Evolutionary conservation across 2,888 invertebrate species (phyloP), one percentile per base, ranked within the genome.

Genomic region (Agonopterix arenella): DNA sequence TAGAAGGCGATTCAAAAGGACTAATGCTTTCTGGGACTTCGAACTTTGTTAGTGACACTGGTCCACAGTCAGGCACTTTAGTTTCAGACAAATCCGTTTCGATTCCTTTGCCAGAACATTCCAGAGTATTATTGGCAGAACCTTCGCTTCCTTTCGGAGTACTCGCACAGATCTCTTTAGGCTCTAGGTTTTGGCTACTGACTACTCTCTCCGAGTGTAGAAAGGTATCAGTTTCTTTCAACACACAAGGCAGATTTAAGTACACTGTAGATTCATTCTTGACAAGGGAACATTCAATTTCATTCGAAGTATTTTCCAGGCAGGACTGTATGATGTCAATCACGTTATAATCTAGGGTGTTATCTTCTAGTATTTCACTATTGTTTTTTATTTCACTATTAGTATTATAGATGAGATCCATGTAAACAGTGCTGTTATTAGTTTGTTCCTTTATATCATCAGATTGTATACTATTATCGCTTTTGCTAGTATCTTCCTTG

Each of bases 1-100:
- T 85, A 1, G 86, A 81, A 0, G 86, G 86, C 36, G 88, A 89
- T 57, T 88, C 89, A 51, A 81, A 82, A 2, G 89, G 86, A 55
- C 86, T 89, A 45, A 80, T 49, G 11, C 59, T 74, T 10, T 88
- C 84, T 2, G 76, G 71, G 1, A 77, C 69, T 55, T 85, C 85
- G 8, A 75, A 56, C 56, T 76, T 86, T 1, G 72, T 71, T 7
- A 73, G 49, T 0, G 71, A 64, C 1, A 64, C 61, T 40, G 66
- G 65, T 28, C 28, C 28, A 7, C 28, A 28, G 28, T 77, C 70
- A 1, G 74, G 71, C 1, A 73, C 58, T 60, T 76, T 78, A 0
- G 70, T 76, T 49, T 74, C 75, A 0, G 63, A 66, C 7, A 76
- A 46, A 8, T 66, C 59, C 8, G 59, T 61, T 47, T 68, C 70